Percentiles rank a stretch among this genome's conserved stretches.
phyloP scores from a whole-genome alignment of 2,113 vertebrate genomes.

The Lampris incognitus region DNA sequence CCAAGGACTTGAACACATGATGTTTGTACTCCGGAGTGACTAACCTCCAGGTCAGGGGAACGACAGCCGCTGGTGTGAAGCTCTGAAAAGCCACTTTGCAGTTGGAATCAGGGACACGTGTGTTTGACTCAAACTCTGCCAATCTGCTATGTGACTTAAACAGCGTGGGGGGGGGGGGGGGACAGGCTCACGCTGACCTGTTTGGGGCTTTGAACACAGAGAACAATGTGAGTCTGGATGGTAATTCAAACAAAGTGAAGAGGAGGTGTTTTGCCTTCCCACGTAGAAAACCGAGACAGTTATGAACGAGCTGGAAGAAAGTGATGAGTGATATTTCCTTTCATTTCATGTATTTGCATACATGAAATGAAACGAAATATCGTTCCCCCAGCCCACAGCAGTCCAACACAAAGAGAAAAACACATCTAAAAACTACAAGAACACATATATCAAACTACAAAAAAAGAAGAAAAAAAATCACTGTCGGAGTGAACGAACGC shows the following conservation, averaged over 20 bases:
- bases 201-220: constrained; percentile 6
- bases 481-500: too few species aligned
- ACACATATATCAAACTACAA: too few species aligned
- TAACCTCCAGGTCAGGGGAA: constrained; percentile 48
- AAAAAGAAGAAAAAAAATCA: too few species aligned
- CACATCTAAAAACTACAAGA: too few species aligned
- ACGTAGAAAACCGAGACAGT: too few species aligned
- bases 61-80: constrained; percentile 12
- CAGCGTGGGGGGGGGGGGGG: not conserved
- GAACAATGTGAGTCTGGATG: constrained; percentile 42
- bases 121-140: constrained; percentile 44
- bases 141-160: constrained; percentile 32
- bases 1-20: constrained; percentile 58
- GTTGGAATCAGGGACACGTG: constrained; percentile 57
- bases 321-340: too few species aligned
- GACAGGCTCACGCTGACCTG: constrained; percentile 28
- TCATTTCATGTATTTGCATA: too few species aligned
- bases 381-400: too few species aligned
- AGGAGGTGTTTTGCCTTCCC: constrained; percentile 12
- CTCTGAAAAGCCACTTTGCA: constrained; percentile 38
- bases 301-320: too few species aligned
- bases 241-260: constrained; percentile 28
- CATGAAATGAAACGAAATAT: too few species aligned
- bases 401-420: too few species aligned
- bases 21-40: constrained; percentile 64